phyloP scores from a whole-genome alignment of 2,888 invertebrate species.

The Buathra laborator region DNA sequence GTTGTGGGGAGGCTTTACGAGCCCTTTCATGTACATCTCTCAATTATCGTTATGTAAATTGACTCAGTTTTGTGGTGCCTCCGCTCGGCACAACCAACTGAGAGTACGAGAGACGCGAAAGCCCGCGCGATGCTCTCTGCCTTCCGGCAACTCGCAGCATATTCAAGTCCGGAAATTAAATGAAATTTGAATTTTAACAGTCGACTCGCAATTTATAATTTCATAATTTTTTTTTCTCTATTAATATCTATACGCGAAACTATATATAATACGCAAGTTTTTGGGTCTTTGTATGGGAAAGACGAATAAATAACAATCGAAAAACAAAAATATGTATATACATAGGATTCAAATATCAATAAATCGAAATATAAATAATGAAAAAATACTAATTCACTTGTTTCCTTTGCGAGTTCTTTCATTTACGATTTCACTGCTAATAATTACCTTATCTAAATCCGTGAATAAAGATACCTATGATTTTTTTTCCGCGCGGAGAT shows the following conservation, averaged over 20 bases:
- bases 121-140: slow-evolving; percentile 22
- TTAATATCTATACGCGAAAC: not conserved
- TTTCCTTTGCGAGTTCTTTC: not conserved
- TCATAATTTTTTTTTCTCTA: not conserved
- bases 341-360: too few relatives aligned
- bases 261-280: not conserved
- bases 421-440: not conserved
- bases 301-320: too few relatives aligned
- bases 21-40: slow-evolving; percentile 83
- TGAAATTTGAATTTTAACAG: slow-evolving; percentile 55
- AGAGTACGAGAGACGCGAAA: slow-evolving; percentile 28
- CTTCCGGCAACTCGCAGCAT: slow-evolving; percentile 44
- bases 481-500: not conserved
- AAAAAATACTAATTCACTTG: too few relatives aligned
- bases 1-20: slow-evolving; percentile 45
- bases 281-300: too few relatives aligned
- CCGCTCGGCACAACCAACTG: slow-evolving; percentile 30
- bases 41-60: slow-evolving; percentile 85
- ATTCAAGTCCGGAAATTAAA: slow-evolving; percentile 18
- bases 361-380: too few relatives aligned
- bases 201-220: slow-evolving; percentile 9
- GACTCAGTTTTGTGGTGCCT: slow-evolving; percentile 81
- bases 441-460: not conserved
- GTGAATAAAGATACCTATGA: not conserved
- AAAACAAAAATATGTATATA: too few relatives aligned